Evolutionary conservation across 2,113 vertebrate genomes (phyloP).

Genomic region (Prunella himalayana): DNA sequence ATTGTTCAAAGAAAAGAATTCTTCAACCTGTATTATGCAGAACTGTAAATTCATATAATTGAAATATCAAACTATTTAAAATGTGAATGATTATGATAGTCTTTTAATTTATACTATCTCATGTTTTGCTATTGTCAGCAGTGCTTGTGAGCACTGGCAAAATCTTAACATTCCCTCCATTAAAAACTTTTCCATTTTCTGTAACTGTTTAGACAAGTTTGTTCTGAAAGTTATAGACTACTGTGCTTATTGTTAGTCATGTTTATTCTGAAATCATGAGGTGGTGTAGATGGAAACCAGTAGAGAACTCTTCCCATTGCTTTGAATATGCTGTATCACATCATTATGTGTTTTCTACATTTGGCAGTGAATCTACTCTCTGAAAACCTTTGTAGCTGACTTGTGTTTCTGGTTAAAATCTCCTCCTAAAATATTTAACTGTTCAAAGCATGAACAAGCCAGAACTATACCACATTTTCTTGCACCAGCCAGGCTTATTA

Average conservation of each 20-base stretch:
- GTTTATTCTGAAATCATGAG: not conserved
- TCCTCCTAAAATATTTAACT: not conserved
- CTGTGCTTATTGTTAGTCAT: not conserved
- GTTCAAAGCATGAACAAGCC: not conserved
- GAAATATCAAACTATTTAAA: not conserved
- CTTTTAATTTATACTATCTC: not conserved
- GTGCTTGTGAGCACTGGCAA: not conserved
- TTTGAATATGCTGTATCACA: not conserved
- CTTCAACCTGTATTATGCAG: not conserved
- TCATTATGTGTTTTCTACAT: not conserved
- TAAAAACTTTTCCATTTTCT: not conserved
- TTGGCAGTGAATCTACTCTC: not conserved
- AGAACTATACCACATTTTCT: not conserved
- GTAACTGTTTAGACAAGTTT: not conserved
- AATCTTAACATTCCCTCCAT: not conserved
- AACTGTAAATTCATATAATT: not conserved
- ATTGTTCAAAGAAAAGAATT: not conserved
- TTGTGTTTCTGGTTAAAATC: not conserved
- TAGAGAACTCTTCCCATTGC: not conserved
- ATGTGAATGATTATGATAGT: not conserved
- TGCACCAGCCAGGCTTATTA: accelerated
- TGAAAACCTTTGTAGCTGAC: not conserved
- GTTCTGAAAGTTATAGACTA: not conserved
- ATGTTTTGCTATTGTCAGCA: not conserved
- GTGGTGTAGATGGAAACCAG: not conserved